These are phyloP conservation scores for Pomatorhinus ruficollis DNA, from an alignment of 2,113 vertebrate genomes.

Conservation along the genomic window DNA sequence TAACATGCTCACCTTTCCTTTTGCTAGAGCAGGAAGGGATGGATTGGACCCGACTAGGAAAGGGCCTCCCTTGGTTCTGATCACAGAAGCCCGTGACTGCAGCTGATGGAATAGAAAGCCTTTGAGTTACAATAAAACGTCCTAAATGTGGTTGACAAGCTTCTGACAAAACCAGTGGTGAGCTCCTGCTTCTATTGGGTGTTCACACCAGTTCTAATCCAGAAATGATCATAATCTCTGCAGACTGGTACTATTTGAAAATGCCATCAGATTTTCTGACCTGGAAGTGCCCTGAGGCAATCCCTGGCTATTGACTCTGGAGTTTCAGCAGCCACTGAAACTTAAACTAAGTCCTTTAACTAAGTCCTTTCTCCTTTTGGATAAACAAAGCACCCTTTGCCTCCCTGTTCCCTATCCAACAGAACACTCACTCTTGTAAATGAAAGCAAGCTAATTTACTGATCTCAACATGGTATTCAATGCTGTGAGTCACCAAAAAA, in stretches of 20 bases:
- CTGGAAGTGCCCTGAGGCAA: background rate
- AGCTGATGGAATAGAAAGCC: background rate
- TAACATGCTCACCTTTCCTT: background rate
- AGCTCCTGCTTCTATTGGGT: background rate
- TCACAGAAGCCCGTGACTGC: background rate
- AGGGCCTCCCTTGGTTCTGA: background rate
- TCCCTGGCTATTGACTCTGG: accelerated
- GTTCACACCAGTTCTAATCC: background rate
- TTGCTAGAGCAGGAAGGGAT: background rate
- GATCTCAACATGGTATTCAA: background rate
- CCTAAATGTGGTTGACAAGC: background rate
- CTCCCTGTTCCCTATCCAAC: background rate
- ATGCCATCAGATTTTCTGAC: background rate
- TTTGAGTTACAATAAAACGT: background rate
- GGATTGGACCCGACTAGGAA: background rate
- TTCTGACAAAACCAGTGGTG: background rate
- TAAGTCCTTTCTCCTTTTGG: background rate
- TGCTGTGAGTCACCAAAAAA: constrained; percentile 5
- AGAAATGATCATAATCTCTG: background rate
- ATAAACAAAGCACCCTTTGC: constrained; percentile 2
- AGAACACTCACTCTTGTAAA: background rate
- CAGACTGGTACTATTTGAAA: background rate
- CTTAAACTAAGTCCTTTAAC: background rate
- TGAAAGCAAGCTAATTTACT: background rate
- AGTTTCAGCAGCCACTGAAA: background rate